A percentile compares a stretch with the other conserved stretches of the same genome.
Conservation (phyloP, 2,113 vertebrate genomes). For the Thryonomys swinderianus region DNA sequence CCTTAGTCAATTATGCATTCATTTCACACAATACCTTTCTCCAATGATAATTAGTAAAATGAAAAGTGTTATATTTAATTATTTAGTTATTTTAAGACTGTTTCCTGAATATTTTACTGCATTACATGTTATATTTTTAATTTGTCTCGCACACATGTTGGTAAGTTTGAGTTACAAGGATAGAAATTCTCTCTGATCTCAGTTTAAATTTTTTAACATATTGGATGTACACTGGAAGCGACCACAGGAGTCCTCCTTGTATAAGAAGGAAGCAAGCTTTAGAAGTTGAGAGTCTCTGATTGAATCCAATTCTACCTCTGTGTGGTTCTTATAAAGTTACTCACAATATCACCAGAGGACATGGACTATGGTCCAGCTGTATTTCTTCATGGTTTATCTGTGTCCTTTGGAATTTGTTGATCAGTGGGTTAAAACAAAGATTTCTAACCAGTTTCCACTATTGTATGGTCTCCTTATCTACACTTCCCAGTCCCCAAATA, state of each 20-base stretch:
- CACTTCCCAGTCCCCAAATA: background rate
- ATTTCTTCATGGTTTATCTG: background rate
- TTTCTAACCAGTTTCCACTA: background rate
- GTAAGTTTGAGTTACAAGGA: slow-evolving; percentile 22
- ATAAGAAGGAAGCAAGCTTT: background rate
- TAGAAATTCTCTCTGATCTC: slow-evolving; percentile 34
- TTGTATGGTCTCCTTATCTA: background rate
- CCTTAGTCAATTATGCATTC: slow-evolving; percentile 30
- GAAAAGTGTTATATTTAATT: slow-evolving; percentile 29
- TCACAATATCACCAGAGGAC: background rate
- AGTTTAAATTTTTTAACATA: slow-evolving; percentile 26
- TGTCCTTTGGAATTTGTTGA: background rate
- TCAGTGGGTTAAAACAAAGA: background rate
- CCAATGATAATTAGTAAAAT: slow-evolving; percentile 55
- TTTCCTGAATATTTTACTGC: slow-evolving; percentile 51
- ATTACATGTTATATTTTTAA: slow-evolving; percentile 19
- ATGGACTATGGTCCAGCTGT: background rate
- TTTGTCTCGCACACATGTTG: slow-evolving; percentile 37
- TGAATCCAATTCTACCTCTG: background rate
- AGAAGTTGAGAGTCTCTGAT: background rate
- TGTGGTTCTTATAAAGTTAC: background rate
- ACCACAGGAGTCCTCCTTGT: background rate
- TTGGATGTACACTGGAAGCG: background rate
- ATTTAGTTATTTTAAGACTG: slow-evolving; percentile 33
- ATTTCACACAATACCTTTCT: slow-evolving; percentile 23